Evolutionary conservation across 2,797 vertebrate species (phyloP).

Genomic region (Pipistrellus pipistrellus): DNA sequence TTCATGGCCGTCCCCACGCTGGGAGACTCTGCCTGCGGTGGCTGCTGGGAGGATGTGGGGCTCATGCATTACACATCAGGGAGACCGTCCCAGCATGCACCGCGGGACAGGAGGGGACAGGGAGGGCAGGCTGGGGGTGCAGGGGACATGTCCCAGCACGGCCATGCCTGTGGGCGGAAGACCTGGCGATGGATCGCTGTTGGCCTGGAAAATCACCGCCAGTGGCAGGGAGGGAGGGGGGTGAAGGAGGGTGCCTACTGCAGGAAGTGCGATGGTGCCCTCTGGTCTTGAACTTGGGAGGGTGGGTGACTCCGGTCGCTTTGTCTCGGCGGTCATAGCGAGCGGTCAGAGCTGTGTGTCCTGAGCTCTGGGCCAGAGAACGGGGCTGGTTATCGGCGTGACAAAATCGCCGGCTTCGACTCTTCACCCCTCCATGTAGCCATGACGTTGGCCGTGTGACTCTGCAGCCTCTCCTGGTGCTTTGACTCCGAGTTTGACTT

Average conservation of each 20-base stretch:
- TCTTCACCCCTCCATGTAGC: background rate
- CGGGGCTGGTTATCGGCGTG: no score
- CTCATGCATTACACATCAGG: slow-evolving; percentile 78
- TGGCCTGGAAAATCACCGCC: background rate
- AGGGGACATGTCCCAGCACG: fast-evolving
- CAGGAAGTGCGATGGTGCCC: background rate
- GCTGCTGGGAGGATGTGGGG: slow-evolving; percentile 82
- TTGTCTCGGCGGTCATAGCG: fast-evolving
- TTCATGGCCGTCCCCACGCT: slow-evolving; percentile 82
- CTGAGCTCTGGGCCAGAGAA: background rate
- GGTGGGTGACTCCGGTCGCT: background rate
- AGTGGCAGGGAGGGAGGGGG: background rate
- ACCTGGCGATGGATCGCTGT: background rate
- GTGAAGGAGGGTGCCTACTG: background rate
- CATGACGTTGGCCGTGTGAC: background rate
- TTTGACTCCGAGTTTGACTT: background rate
- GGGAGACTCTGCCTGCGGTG: slow-evolving; percentile 84
- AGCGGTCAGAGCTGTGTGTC: fast-evolving
- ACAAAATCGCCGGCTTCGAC: fast-evolving
- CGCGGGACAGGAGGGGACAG: background rate
- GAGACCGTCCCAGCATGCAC: background rate
- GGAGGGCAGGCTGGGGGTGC: no score
- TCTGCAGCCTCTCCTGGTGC: background rate
- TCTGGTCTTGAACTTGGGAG: background rate
- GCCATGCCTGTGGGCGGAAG: fast-evolving